A percentile compares a stretch with the other conserved stretches of the same genome.
Evolutionary conservation across 2,888 invertebrate genomes (phyloP).

Genomic region (Philopedon plagiatum): DNA sequence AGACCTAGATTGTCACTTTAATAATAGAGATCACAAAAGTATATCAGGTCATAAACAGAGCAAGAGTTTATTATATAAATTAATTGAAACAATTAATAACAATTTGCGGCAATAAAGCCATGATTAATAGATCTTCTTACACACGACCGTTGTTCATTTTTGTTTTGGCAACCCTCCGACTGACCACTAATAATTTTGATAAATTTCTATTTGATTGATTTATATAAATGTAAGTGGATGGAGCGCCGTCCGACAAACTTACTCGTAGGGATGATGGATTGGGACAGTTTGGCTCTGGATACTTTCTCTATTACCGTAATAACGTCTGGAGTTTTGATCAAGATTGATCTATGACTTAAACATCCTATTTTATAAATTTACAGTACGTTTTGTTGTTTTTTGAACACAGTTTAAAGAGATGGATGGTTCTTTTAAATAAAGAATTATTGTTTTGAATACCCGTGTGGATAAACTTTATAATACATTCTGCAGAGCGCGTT

Average conservation of each 20-base stretch:
- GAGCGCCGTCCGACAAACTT: constrained; percentile 57
- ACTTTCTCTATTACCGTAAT: constrained; percentile 55
- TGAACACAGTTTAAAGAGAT: not conserved
- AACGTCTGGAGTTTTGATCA: constrained; percentile 24
- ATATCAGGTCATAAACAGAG: no score
- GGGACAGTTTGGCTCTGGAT: constrained; percentile 54
- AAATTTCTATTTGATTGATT: constrained; percentile 61
- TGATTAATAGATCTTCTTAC: constrained; percentile 36
- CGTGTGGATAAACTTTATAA: no score
- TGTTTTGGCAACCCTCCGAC: constrained; percentile 35
- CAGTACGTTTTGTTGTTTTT: not conserved
- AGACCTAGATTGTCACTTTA: no score
- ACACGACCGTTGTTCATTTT: constrained; percentile 25
- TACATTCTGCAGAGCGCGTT: no score
- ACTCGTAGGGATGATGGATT: constrained; percentile 60
- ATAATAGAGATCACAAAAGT: no score
- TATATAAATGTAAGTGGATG: constrained; percentile 61
- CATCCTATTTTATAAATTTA: constrained; percentile 4
- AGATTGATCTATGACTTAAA: constrained; percentile 23
- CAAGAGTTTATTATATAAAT: not conserved
- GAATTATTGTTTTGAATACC: no score
- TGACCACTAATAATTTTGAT: constrained; percentile 57
- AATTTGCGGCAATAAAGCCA: constrained; percentile 29
- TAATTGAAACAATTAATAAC: constrained; percentile 34
- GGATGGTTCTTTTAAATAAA: not conserved